Conservation (phyloP, 2,888 invertebrate species). For the Lasioglossum pauxillum region DNA sequence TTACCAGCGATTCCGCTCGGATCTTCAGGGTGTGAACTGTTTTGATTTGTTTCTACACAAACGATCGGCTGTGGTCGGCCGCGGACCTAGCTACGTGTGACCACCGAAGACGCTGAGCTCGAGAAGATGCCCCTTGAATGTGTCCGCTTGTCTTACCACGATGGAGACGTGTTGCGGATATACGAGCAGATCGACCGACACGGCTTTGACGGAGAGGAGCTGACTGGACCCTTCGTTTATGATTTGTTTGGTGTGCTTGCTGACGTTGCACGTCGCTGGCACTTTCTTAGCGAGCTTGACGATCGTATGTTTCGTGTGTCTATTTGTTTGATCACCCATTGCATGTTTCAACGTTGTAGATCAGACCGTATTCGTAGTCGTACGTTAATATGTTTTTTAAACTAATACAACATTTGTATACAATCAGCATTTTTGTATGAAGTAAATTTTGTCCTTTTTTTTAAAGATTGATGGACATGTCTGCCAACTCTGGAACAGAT, state of each 20-base stretch:
- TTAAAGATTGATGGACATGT: no score
- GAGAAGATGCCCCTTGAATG: not conserved
- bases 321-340: not conserved
- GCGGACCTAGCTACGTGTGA: not conserved
- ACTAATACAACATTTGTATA: no score
- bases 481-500: no score
- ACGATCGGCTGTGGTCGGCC: not conserved
- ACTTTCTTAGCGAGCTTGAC: not conserved
- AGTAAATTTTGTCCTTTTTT: no score
- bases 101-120: not conserved
- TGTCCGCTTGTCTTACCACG: not conserved
- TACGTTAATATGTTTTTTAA: no score
- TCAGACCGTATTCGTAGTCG: no score
- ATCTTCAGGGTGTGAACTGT: slow-evolving; percentile 8
- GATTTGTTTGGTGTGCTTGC: not conserved
- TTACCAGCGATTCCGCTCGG: slow-evolving; percentile 4
- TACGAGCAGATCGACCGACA: not conserved
- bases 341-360: no score
- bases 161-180: not conserved
- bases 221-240: not conserved
- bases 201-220: not conserved
- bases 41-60: slow-evolving; percentile 13
- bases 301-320: not conserved
- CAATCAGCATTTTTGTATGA: no score
- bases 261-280: not conserved